Conservation (phyloP, 2,797 vertebrate species). For the Urocyon cinereoargenteus region DNA sequence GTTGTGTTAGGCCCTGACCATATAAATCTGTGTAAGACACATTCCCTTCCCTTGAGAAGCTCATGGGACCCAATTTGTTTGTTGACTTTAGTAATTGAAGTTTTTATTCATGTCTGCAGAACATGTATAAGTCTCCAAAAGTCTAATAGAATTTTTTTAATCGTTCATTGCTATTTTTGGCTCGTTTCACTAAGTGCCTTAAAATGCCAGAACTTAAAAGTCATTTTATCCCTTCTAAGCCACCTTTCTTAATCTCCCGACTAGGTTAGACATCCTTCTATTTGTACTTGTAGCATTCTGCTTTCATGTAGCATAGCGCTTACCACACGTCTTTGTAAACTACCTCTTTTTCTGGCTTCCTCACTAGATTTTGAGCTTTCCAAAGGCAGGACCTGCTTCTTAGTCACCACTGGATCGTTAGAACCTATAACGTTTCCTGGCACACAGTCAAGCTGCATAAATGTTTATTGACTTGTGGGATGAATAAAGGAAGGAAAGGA, state of each 20-base stretch:
- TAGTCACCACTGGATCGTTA: not conserved
- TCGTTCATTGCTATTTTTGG: not conserved
- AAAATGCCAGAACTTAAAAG: not conserved
- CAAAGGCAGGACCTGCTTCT: not conserved
- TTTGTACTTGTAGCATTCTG: fast-evolving
- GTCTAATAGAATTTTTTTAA: not conserved
- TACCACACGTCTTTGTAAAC: not conserved
- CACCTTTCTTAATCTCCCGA: not conserved
- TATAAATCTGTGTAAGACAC: not conserved
- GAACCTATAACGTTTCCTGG: not conserved
- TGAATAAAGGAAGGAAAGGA: not conserved
- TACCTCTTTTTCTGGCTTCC: not conserved
- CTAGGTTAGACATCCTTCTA: not conserved
- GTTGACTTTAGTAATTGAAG: not conserved
- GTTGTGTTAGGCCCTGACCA: not conserved
- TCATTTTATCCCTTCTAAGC: not conserved
- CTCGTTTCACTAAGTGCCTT: not conserved
- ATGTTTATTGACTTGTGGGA: not conserved
- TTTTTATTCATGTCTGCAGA: not conserved
- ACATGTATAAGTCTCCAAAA: not conserved
- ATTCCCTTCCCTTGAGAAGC: not conserved
- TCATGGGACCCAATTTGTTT: not conserved
- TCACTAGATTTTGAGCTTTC: not conserved
- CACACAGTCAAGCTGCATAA: not conserved
- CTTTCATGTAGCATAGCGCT: not conserved